These are phyloP conservation scores for Rhynchonycteris naso DNA, from an alignment of 2,797 vertebrate genomes.

Conservation along the genomic window DNA sequence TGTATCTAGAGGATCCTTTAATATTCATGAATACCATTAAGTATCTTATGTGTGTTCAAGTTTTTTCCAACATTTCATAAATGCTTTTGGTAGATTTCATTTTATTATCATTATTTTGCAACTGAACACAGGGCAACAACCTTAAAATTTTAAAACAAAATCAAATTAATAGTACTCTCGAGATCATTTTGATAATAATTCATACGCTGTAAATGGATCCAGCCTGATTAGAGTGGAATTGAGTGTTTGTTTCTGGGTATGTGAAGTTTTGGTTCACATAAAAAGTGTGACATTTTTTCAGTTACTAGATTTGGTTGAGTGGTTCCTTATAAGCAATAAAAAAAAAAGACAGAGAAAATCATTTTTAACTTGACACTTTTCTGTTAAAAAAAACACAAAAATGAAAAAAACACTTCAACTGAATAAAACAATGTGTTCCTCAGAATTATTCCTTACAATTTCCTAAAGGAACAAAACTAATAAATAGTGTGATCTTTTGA, in stretches of 20 bases:
- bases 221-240: conserved; percentile 67
- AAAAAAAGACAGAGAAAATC: conserved; percentile 42
- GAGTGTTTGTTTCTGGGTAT: conserved; percentile 71
- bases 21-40: neutral
- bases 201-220: conserved; percentile 52
- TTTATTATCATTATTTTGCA: neutral
- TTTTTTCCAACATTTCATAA: neutral
- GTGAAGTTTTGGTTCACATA: conserved; percentile 65
- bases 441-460: neutral
- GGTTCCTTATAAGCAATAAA: conserved; percentile 48
- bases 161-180: conserved; percentile 24
- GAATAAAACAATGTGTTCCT: neutral
- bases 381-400: conserved; percentile 20
- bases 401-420: neutral
- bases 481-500: neutral
- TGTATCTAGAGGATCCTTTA: neutral
- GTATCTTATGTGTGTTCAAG: neutral
- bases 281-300: conserved; percentile 55
- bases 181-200: conserved; percentile 51
- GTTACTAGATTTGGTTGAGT: conserved; percentile 63
- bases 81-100: neutral
- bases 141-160: conserved; percentile 21
- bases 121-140: neutral
- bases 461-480: conserved; percentile 5
- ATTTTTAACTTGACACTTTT: conserved; percentile 51